Evolutionary conservation across 2,888 invertebrate genomes (phyloP), one percentile per base, ranked within the genome.

Genomic region (Drosophila yooni): DNA sequence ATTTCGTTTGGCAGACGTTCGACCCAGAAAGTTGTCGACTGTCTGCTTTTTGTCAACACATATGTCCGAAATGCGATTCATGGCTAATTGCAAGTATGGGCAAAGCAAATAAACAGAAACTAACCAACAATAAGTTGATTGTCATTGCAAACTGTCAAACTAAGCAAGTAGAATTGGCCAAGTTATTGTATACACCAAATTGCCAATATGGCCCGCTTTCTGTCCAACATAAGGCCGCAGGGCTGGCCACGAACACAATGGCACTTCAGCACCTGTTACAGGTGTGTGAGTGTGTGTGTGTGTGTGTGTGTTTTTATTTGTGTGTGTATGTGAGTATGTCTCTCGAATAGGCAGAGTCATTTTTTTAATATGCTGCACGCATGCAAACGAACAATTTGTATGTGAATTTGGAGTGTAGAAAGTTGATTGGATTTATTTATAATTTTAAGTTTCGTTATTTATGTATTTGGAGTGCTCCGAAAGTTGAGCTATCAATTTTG

Each of bases 341-440:
- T 48, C 27, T 52, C 31, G 78, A 78, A 83, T 81, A 79, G 89
- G 89, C 84, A 78, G 86, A 74, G 80, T 68, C 76, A 74, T 77
- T 80, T 84, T 90, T 89, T 89, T 90, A 91, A 90, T 90, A 89
- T 90, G 88, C 91, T 77, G 81, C 84, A 87, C 90, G 89, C 88
- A 88, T 90, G 88, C 90, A 88, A 88, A 90, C 82, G 76, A 76
- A 74, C 88, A 81, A 88, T 90, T 89, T 82, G 84, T 74, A 54
- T 64, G 74, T 74, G 66, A 71, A 79, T 82, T 76, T 85, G 76
- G 79, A 78, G 86, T 83, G 82, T 89, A 88, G 87, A 88, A 88
- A 88, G 87, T 88, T 88, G 90, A 88, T 79, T 89, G 82, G 83
- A 66, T 78, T 83, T 82, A 74, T 81, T 80, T 72, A 65, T 31